Evolutionary conservation across 2,113 vertebrate genomes (phyloP).

Genomic region (Anguilla japonica): DNA sequence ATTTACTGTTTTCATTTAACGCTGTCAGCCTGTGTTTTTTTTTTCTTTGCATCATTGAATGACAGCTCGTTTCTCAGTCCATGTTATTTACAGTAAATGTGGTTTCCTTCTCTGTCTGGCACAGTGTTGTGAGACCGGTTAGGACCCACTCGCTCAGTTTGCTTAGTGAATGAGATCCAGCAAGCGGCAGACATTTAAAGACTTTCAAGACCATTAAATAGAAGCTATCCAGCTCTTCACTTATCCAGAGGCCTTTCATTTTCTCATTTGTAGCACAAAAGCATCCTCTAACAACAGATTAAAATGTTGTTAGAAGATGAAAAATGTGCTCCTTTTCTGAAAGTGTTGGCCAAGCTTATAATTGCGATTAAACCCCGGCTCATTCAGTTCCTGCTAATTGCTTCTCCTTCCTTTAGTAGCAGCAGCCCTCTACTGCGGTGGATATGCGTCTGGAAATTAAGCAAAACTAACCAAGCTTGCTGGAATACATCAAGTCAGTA

Average conservation of each 20-base stretch:
- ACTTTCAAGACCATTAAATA: conserved; percentile 23
- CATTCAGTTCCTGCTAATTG: conserved; percentile 35
- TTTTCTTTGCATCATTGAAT: too few relatives aligned
- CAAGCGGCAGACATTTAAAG: conserved; percentile 18
- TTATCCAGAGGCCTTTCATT: conserved; percentile 26
- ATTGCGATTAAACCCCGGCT: conserved; percentile 30
- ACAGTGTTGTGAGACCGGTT: neutral
- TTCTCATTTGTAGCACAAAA: conserved; percentile 26
- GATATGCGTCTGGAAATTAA: conserved; percentile 42
- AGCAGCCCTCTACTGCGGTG: conserved; percentile 35
- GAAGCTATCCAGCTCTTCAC: conserved; percentile 6
- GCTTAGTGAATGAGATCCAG: conserved; percentile 27
- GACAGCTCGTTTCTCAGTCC: too few relatives aligned
- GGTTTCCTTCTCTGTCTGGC: neutral
- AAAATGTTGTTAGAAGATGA: conserved; percentile 31
- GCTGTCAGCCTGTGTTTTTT: neutral
- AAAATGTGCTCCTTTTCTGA: conserved; percentile 38
- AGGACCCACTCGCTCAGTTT: neutral
- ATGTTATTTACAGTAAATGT: too few relatives aligned
- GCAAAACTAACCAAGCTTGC: conserved; percentile 39
- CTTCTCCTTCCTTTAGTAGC: conserved; percentile 22
- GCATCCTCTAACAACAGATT: conserved; percentile 37
- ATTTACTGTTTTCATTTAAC: neutral
- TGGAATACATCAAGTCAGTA: conserved; percentile 31
- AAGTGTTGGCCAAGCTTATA: conserved; percentile 36